Evolutionary conservation across 2,113 vertebrate species (phyloP).

Genomic region (Nyctibius bracteatus): DNA sequence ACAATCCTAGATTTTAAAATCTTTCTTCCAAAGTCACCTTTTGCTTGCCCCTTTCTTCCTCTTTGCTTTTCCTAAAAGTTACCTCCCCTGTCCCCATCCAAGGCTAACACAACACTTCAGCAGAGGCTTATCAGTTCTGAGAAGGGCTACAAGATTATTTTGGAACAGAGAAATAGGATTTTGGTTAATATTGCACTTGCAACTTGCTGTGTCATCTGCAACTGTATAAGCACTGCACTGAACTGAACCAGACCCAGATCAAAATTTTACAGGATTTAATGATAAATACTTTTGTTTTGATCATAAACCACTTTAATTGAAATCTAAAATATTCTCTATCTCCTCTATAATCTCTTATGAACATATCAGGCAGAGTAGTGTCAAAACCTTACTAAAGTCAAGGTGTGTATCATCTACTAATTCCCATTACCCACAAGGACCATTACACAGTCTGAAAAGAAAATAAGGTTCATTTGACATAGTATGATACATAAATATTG

Average conservation of each 20-base stretch:
- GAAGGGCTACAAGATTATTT: neutral
- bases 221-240: neutral
- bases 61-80: neutral
- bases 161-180: neutral
- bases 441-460: conserved; percentile 11
- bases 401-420: neutral
- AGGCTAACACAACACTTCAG: neutral
- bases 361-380: neutral
- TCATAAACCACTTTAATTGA: neutral
- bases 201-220: neutral
- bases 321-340: neutral
- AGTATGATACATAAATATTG: conserved; percentile 31
- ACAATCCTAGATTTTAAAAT: neutral
- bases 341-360: neutral
- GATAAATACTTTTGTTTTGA: conserved; percentile 1
- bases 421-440: neutral
- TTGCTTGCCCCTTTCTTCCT: neutral
- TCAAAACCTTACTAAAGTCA: neutral
- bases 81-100: neutral
- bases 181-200: neutral
- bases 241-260: neutral
- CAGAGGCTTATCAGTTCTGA: neutral
- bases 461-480: conserved; percentile 22
- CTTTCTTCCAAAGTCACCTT: neutral
- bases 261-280: neutral